These are phyloP conservation scores for Neosilurus hyrtlii DNA, from an alignment of 2,797 vertebrate species.

Conservation along the genomic window DNA sequence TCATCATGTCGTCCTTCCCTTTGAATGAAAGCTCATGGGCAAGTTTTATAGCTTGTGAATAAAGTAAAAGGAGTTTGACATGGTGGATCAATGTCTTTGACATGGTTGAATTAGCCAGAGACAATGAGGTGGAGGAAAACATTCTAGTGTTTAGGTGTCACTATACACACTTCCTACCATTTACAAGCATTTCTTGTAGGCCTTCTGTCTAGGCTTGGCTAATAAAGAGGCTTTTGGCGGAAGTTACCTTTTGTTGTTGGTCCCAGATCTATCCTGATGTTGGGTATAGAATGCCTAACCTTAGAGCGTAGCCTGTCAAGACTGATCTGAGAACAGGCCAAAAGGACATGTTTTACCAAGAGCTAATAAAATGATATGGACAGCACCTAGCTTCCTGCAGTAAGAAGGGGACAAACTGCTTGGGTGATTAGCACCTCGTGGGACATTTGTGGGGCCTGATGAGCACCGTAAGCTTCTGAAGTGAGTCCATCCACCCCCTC, in stretches of 20 bases:
- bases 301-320: background rate
- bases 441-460: conserved; percentile 35
- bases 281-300: background rate
- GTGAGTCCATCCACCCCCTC: conserved; percentile 18
- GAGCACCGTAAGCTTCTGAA: conserved; percentile 40
- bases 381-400: conserved; percentile 46
- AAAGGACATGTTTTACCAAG: conserved; percentile 3
- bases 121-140: conserved; percentile 15
- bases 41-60: conserved; percentile 25
- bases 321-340: conserved; percentile 30
- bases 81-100: conserved; percentile 13
- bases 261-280: conserved; percentile 1
- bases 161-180: conserved; percentile 22
- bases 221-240: conserved; percentile 30
- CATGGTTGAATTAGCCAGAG: conserved; percentile 6
- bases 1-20: background rate
- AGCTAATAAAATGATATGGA: conserved; percentile 26
- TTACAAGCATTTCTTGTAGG: conserved; percentile 22
- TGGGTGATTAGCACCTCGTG: conserved; percentile 55
- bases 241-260: conserved; percentile 11
- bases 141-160: conserved; percentile 17
- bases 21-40: conserved; percentile 6
- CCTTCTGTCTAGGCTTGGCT: conserved; percentile 20
- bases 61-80: conserved; percentile 27
- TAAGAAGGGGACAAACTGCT: conserved; percentile 54